Percentiles rank a stretch among this genome's conserved stretches.
These are phyloP conservation scores for Procambarus virginalis DNA, from an alignment of 1,140 invertebrate genomes.

Conservation along the genomic window DNA sequence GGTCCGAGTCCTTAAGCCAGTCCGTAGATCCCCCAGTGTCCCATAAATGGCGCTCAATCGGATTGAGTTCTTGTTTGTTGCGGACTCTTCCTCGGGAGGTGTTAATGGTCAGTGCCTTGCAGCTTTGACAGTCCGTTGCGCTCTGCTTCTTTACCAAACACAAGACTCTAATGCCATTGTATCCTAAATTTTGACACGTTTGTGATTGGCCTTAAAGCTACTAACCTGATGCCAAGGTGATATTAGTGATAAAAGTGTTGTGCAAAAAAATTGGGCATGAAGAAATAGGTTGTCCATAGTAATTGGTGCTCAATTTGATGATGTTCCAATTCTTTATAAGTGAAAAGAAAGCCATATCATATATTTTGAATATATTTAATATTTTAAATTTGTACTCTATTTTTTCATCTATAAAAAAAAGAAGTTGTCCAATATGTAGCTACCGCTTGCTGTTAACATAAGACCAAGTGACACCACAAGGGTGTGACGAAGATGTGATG, in stretches of 20 bases:
- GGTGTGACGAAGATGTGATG: slow-evolving; percentile 4
- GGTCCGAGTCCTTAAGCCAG: slow-evolving; percentile 42
- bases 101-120: slow-evolving; percentile 62
- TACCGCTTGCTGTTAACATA: slow-evolving; percentile 32
- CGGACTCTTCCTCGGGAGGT: slow-evolving; percentile 27
- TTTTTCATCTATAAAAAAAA: slow-evolving; percentile 58
- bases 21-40: slow-evolving; percentile 47
- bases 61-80: slow-evolving; percentile 44
- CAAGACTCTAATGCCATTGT: slow-evolving; percentile 29
- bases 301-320: slow-evolving; percentile 65
- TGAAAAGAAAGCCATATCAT: slow-evolving; percentile 67
- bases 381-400: slow-evolving; percentile 65
- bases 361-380: slow-evolving; percentile 69
- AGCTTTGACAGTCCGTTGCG: slow-evolving; percentile 56
- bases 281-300: slow-evolving; percentile 15
- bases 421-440: slow-evolving; percentile 61
- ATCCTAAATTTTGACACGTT: slow-evolving; percentile 39
- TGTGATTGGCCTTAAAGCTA: slow-evolving; percentile 57
- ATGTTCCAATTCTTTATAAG: slow-evolving; percentile 64
- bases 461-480: slow-evolving; percentile 10
- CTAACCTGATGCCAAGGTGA: slow-evolving; percentile 50
- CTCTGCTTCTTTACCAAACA: slow-evolving; percentile 41
- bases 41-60: slow-evolving; percentile 34
- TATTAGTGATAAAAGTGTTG: slow-evolving; percentile 60
- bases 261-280: slow-evolving; percentile 52